phyloP scores from a whole-genome alignment of 2,888 invertebrate genomes.

The Neoascia interrupta region DNA sequence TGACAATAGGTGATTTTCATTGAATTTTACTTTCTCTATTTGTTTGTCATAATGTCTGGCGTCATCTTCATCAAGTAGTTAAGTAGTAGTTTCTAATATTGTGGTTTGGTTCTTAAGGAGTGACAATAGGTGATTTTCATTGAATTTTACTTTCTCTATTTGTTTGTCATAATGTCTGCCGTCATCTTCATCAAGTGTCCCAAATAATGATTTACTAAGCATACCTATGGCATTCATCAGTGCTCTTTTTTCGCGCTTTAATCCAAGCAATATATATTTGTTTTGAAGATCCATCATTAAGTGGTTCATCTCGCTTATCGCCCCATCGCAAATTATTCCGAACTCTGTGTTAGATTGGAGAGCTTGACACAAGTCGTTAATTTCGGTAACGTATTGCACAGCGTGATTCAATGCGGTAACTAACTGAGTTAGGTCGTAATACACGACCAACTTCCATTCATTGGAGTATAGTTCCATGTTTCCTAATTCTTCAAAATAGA shows the following conservation, averaged over 20 bases:
- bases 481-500: constrained; percentile 10
- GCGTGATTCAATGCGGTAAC: neutral
- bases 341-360: neutral
- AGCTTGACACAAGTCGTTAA: constrained; percentile 1
- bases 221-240: neutral
- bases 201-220: constrained; percentile 2
- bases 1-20: no score
- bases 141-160: neutral
- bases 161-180: constrained; percentile 4
- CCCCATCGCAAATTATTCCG: constrained; percentile 7
- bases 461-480: neutral
- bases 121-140: neutral
- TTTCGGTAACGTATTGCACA: neutral
- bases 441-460: constrained; percentile 11
- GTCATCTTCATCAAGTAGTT: no score
- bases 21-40: no score
- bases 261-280: neutral
- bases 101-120: constrained; percentile 3
- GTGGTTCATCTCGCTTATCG: constrained; percentile 1
- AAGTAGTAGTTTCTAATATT: constrained; percentile 9
- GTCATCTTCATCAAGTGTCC: constrained; percentile 3
- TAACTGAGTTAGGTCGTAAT: constrained; percentile 3
- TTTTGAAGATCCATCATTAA: constrained; percentile 4
- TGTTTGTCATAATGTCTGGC: no score
- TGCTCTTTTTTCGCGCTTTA: neutral